Conservation (phyloP, 2,888 invertebrate species). For the Vandiemenella viatica region DNA sequence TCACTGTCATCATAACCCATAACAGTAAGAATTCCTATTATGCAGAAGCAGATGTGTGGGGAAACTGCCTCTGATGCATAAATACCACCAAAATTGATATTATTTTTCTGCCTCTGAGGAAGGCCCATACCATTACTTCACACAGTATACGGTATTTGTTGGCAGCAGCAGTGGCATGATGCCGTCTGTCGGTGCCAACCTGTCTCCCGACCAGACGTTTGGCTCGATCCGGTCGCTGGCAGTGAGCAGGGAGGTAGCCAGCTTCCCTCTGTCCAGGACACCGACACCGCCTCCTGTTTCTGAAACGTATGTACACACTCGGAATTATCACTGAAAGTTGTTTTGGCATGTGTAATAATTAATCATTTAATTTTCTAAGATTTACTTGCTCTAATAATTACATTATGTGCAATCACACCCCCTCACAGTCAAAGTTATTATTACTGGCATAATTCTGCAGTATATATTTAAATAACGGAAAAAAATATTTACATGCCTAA, state of each 20-base stretch:
- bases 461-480: too few species aligned
- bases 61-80: too few species aligned
- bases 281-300: constrained; percentile 49
- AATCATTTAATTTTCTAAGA: not conserved
- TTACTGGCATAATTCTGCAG: too few species aligned
- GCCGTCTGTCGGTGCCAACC: constrained; percentile 45
- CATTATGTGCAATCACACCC: not conserved
- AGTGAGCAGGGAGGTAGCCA: constrained; percentile 56
- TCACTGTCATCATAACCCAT: too few species aligned
- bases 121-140: too few species aligned
- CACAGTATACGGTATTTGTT: not conserved
- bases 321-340: too few species aligned
- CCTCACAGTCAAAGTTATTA: too few species aligned
- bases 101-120: too few species aligned
- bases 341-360: not conserved
- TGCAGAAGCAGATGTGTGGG: too few species aligned
- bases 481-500: too few species aligned
- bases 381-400: not conserved
- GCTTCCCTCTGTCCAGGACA: constrained; percentile 58
- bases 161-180: constrained; percentile 44
- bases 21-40: too few species aligned
- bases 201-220: constrained; percentile 58
- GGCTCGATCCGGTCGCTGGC: constrained; percentile 59
- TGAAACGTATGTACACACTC: constrained; percentile 23
- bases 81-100: too few species aligned